Evolutionary conservation across 2,888 invertebrate species (phyloP).

Genomic region (Leptinotarsa rubiginosa): DNA sequence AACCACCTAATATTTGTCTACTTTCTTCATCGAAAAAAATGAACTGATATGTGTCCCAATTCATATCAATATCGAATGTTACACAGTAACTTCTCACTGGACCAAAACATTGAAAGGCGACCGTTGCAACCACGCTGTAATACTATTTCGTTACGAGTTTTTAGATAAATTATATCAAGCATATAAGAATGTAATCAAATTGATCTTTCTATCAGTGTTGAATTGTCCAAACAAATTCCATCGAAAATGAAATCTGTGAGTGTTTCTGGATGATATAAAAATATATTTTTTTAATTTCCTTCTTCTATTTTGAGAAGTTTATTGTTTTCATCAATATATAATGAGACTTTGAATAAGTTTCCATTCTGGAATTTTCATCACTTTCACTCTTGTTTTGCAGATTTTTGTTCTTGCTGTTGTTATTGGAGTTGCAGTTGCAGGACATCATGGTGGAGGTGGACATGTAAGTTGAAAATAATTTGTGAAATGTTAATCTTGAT

Average conservation of each 20-base stretch:
- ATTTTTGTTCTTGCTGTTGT: conserved; percentile 17
- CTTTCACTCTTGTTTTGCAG: conserved; percentile 3
- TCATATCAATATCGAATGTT: not conserved
- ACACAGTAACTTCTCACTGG: not conserved
- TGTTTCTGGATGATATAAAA: not conserved
- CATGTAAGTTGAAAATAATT: conserved; percentile 22
- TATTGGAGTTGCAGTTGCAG: conserved; percentile 4
- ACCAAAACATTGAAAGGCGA: conserved; percentile 2
- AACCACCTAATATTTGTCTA: too few species aligned
- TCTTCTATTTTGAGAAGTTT: too few species aligned
- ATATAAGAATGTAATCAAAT: not conserved
- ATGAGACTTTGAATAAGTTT: not conserved
- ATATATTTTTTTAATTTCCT: not conserved
- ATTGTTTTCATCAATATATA: too few species aligned
- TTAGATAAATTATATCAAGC: not conserved
- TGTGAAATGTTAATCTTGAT: too few species aligned
- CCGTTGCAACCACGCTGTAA: not conserved
- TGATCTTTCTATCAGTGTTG: not conserved
- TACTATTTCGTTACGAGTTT: not conserved
- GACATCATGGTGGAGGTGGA: conserved; percentile 15
- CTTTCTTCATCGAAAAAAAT: too few species aligned
- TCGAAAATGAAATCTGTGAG: conserved; percentile 1
- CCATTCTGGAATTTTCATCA: not conserved
- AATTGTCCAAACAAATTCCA: not conserved
- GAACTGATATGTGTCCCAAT: too few species aligned